Base-by-base conservation (phyloP, 2,113 vertebrate genomes). In the Neogobius melanostomus region DNA sequence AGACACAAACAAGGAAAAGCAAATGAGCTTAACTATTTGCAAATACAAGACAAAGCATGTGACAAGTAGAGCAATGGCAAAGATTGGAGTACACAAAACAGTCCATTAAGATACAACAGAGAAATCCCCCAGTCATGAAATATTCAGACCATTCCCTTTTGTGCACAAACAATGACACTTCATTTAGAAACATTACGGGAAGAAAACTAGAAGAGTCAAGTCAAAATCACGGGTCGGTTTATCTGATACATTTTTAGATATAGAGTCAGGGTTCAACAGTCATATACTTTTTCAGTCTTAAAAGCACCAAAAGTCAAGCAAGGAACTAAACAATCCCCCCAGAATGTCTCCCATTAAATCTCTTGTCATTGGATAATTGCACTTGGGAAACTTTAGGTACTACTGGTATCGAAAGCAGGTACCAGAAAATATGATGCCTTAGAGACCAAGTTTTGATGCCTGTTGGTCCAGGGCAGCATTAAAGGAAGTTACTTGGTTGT, bases 321-420 rank as follows among this genome's bases (percentile, higher is more conserved):
- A 36, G 4, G 28, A 36, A 1, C 28, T 36, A 5, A 36, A 36
- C 28, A 36, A 36, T 36, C 1, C 28, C 6, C 46, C 46, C 46
- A 7, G 46, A 47, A 59, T 64, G 44, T 46, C 21, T 44, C 63
- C 7, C 46, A 47, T 47, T 47, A 74, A 76, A 66, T 84, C 73
- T 71, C 66, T 28, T 71, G 62, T 63, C 7, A 66, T 52, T 0
- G 0, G 6, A 75, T 56, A 69, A 89, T 87, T 85, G 87, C 90
- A 91, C 90, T 91, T 91, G 7, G 81, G 85, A 85, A 80, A 59
- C n/a, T n/a, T n/a, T n/a, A n/a, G n/a, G n/a, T n/a, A n/a, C n/a
- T n/a, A n/a, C n/a, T n/a, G n/a, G n/a, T n/a, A n/a, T n/a, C n/a
- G n/a, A n/a, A n/a, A n/a, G n/a, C n/a, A n/a, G n/a, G n/a, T n/a